Percentiles rank a stretch among this genome's conserved stretches.
phyloP scores from a whole-genome alignment of 2,888 invertebrate species.

The Plagiodera versicolora region DNA sequence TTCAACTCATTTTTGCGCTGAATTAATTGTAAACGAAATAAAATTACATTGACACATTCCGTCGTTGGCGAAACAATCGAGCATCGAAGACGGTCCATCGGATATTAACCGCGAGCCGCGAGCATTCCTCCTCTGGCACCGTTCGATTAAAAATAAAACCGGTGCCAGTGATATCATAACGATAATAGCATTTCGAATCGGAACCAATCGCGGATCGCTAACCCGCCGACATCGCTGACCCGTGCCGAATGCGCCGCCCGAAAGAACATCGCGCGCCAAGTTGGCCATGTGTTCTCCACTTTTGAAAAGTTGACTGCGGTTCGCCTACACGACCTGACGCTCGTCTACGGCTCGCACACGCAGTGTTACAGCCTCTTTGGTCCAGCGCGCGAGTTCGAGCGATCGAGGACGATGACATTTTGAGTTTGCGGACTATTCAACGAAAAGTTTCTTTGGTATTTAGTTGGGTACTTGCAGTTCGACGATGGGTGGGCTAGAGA shows the following conservation, averaged over 20 bases:
- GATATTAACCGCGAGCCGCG: too few species aligned
- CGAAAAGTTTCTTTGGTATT: background rate
- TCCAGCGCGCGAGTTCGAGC: constrained; percentile 22
- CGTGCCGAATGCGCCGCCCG: background rate
- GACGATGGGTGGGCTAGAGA: constrained; percentile 24
- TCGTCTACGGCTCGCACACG: background rate
- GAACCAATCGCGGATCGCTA: background rate
- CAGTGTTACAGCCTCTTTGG: constrained; percentile 29
- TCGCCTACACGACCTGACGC: background rate
- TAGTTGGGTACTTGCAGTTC: constrained; percentile 10
- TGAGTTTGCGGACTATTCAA: constrained; percentile 24
- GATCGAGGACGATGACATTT: constrained; percentile 31
- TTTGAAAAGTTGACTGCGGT: constrained; percentile 28
- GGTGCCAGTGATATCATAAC: background rate
- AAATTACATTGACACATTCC: too few species aligned
- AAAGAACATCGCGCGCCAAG: constrained; percentile 30
- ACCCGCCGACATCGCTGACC: background rate
- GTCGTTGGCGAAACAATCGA: too few species aligned
- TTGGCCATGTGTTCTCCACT: constrained; percentile 31
- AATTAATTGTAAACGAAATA: too few species aligned
- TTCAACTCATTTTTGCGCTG: too few species aligned
- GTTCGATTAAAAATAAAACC: background rate
- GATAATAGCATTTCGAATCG: too few species aligned
- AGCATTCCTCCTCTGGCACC: too few species aligned
- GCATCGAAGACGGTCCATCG: too few species aligned